phyloP scores from a whole-genome alignment of 2,113 vertebrate species.

The Microcebus ravelobensis region DNA sequence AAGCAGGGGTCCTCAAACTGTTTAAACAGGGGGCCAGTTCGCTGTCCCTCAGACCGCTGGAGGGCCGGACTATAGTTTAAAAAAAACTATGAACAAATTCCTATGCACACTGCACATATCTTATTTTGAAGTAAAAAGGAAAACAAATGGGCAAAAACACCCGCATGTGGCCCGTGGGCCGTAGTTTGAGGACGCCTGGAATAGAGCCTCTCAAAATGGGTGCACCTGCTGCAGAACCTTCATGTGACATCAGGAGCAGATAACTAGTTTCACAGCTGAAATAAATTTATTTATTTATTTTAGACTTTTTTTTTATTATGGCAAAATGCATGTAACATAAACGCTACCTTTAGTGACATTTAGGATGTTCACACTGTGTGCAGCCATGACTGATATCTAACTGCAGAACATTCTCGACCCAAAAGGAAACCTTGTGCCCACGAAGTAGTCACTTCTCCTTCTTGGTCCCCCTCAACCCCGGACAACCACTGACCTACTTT shows the following conservation, averaged over 20 bases:
- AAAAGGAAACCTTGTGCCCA: not conserved
- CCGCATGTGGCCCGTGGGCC: no score
- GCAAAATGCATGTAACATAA: not conserved
- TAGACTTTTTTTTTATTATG: not conserved
- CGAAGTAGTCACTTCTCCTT: not conserved
- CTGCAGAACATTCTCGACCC: not conserved
- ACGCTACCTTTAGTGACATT: not conserved
- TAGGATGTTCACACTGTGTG: not conserved
- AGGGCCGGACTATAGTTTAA: no score
- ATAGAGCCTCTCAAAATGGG: not conserved
- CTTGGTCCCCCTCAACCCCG: not conserved
- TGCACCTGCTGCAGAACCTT: not conserved
- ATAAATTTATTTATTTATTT: not conserved
- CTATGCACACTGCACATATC: no score
- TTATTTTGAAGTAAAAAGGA: no score
- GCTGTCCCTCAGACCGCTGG: no score
- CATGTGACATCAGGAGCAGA: not conserved
- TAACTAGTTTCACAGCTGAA: not conserved
- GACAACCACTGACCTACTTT: not conserved
- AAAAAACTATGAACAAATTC: no score
- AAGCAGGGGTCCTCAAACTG: no score
- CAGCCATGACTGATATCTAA: not conserved
- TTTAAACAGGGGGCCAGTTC: no score
- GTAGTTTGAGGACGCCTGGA: no score
- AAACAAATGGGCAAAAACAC: no score